Evolutionary conservation across 1,140 invertebrate genomes (phyloP).

Genomic region (Drosophila tsacasi): DNA sequence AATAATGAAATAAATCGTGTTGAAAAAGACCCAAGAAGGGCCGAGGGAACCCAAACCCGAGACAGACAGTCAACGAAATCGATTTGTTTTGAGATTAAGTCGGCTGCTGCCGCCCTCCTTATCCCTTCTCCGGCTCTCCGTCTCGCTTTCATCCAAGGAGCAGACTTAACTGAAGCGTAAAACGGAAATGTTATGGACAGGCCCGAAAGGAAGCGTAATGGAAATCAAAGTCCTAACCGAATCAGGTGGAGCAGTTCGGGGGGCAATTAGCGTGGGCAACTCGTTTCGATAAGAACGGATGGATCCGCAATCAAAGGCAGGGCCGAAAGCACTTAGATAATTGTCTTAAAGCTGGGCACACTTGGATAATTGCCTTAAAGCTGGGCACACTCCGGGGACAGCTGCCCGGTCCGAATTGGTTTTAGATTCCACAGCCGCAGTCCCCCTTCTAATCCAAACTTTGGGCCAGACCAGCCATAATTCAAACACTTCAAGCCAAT

Average conservation of each 20-base stretch:
- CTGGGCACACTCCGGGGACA: conserved; percentile 20
- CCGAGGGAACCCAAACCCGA: conserved; percentile 18
- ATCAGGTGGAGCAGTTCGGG: conserved; percentile 33
- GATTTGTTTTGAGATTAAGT: conserved; percentile 85
- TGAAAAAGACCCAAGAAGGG: conserved; percentile 62
- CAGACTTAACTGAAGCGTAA: conserved; percentile 62
- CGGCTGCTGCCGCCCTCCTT: conserved; percentile 57
- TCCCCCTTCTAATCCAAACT: conserved; percentile 5
- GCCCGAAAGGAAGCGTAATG: conserved; percentile 63
- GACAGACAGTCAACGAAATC: conserved; percentile 74
- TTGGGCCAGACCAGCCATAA: conserved; percentile 7
- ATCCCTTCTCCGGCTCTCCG: not conserved
- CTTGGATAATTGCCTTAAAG: conserved; percentile 29
- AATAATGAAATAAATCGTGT: conserved; percentile 84
- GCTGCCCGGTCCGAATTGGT: conserved; percentile 1
- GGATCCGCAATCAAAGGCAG: conserved; percentile 61
- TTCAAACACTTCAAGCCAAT: conserved; percentile 56
- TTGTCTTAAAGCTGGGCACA: conserved; percentile 71
- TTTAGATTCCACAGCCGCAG: not conserved
- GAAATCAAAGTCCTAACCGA: conserved; percentile 71
- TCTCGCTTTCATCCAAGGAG: conserved; percentile 15
- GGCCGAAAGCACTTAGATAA: conserved; percentile 76
- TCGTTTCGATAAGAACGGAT: conserved; percentile 53
- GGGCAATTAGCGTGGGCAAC: conserved; percentile 58
- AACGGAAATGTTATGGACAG: conserved; percentile 75